Conservation (phyloP, 37 sponge, comb jelly and placozoan species). For the Trichoplax adhaerens region DNA sequence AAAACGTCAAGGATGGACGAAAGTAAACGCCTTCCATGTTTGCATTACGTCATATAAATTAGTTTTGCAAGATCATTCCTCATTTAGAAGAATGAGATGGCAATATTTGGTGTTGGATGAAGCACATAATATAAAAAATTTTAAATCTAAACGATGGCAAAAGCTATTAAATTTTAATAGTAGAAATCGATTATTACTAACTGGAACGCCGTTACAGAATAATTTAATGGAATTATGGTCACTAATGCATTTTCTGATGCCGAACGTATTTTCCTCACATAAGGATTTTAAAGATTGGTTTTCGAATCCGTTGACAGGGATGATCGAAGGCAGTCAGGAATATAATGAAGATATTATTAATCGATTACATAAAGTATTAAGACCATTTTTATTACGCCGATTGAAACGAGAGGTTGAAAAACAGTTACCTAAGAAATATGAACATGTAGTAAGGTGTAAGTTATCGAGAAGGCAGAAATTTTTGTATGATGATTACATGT, state of each 20-base stretch:
- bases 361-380: conserved; percentile 86
- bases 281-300: conserved; percentile 98
- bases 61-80: conserved; percentile 74
- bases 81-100: conserved; percentile 90
- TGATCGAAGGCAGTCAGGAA: conserved; percentile 97
- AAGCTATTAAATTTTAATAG: conserved; percentile 86
- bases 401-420: conserved; percentile 91
- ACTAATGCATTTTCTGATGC: conserved; percentile 99
- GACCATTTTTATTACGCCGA: conserved; percentile 88
- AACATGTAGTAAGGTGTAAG: conserved; percentile 69
- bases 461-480: conserved; percentile 91
- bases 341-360: conserved; percentile 81
- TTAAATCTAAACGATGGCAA: conserved; percentile 99
- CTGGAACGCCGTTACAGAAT: conserved; percentile 98
- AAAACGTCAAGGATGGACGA: conserved; percentile 89
- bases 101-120: conserved; percentile 91
- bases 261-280: conserved; percentile 87
- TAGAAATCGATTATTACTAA: conserved; percentile 78
- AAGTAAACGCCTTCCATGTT: conserved; percentile 91
- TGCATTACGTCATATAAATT: conserved; percentile 98
- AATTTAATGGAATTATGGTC: conserved; percentile 99
- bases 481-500: conserved; percentile 97
- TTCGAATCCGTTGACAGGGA: conserved; percentile 93
- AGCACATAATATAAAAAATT: conserved; percentile 99
- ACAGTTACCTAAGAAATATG: conserved; percentile 95